phyloP scores from a whole-genome alignment of 1,140 invertebrate species.

The Drosophila pandora region DNA sequence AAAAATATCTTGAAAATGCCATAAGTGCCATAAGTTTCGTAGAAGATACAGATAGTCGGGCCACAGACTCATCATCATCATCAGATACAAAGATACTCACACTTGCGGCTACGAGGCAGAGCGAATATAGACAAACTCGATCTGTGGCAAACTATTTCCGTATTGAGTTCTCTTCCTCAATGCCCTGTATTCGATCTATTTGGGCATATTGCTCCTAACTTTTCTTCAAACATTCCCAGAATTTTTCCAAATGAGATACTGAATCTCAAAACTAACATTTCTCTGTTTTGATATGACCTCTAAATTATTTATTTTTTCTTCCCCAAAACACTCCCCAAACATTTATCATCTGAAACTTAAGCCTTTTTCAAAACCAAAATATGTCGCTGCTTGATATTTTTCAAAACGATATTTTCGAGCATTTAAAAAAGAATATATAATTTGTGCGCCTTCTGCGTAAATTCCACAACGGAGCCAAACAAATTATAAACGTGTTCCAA shows the following conservation, averaged over 20 bases:
- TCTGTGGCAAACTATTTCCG: constrained; percentile 63
- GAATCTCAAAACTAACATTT: constrained; percentile 1
- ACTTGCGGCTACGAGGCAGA: neutral
- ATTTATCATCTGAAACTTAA: constrained; percentile 38
- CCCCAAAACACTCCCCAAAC: neutral
- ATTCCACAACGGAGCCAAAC: constrained; percentile 31
- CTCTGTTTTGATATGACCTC: neutral
- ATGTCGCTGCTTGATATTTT: constrained; percentile 29
- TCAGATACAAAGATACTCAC: constrained; percentile 13
- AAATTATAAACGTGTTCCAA: constrained; percentile 52
- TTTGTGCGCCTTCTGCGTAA: constrained; percentile 17
- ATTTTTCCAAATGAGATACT: constrained; percentile 4
- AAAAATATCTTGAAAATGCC: constrained; percentile 81
- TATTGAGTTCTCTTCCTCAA: constrained; percentile 56
- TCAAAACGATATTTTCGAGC: constrained; percentile 30
- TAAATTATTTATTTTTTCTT: constrained; percentile 9
- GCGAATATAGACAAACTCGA: constrained; percentile 31
- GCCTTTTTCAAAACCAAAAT: constrained; percentile 13
- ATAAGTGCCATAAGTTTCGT: constrained; percentile 58
- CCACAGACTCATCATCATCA: constrained; percentile 27
- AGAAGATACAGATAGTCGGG: constrained; percentile 19
- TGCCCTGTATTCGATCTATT: constrained; percentile 62
- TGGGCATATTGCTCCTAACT: constrained; percentile 53
- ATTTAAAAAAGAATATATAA: constrained; percentile 35
- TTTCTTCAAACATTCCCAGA: neutral